Conservation (phyloP, 1,140 invertebrate genomes). For the Battus philenor region DNA sequence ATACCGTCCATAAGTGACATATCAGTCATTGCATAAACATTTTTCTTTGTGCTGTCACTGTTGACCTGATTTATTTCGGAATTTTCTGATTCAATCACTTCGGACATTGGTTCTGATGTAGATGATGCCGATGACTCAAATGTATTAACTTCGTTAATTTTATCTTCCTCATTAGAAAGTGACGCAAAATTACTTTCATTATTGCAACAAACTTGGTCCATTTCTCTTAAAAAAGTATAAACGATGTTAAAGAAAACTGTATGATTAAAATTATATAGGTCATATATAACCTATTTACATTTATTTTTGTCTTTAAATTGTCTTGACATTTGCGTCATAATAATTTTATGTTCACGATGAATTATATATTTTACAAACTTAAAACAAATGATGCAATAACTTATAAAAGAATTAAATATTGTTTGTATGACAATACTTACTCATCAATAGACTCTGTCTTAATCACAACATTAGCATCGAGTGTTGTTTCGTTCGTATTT, state of each 20-base stretch:
- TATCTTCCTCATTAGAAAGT: slow-evolving; percentile 23
- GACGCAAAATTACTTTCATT: slow-evolving; percentile 6
- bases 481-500: slow-evolving; percentile 34
- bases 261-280: slow-evolving; percentile 14
- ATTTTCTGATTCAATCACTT: slow-evolving; percentile 28
- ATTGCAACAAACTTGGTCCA: slow-evolving; percentile 34
- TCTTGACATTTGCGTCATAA: no score
- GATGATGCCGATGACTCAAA: slow-evolving; percentile 39
- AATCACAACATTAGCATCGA: slow-evolving; percentile 55
- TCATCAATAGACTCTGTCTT: slow-evolving; percentile 62
- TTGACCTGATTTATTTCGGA: slow-evolving; percentile 19
- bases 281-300: neutral
- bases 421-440: slow-evolving; percentile 36
- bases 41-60: slow-evolving; percentile 21
- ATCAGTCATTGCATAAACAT: slow-evolving; percentile 42
- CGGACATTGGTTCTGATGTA: slow-evolving; percentile 27
- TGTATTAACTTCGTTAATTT: slow-evolving; percentile 16
- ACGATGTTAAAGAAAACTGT: no score
- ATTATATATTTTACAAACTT: no score
- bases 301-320: no score
- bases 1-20: slow-evolving; percentile 22
- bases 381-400: no score
- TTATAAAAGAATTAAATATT: no score
- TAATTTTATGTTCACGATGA: no score
- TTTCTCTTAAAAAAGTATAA: no score